Evolutionary conservation across 2,797 vertebrate genomes (phyloP).

Genomic region (Sus cebifrons): DNA sequence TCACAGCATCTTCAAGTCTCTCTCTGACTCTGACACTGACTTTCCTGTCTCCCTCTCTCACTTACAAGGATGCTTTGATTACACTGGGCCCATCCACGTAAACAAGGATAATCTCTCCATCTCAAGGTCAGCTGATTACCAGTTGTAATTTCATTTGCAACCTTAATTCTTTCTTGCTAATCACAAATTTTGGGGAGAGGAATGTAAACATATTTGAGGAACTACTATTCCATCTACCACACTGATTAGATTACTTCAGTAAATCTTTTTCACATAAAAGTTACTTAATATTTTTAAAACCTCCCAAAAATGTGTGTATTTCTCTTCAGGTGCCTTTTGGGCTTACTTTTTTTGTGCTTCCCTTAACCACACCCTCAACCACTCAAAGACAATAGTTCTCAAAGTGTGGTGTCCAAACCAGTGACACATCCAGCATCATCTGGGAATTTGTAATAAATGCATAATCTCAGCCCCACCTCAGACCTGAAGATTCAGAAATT

Average conservation of each 20-base stretch:
- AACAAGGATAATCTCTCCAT: not conserved
- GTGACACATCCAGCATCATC: not conserved
- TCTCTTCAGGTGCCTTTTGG: not conserved
- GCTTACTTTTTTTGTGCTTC: not conserved
- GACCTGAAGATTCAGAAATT: conserved; percentile 8
- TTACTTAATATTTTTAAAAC: conserved; percentile 10
- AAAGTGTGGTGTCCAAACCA: not conserved
- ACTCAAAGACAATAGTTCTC: not conserved
- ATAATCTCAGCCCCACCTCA: not conserved
- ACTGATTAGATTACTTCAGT: not conserved
- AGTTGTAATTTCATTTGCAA: conserved; percentile 9
- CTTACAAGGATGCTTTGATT: not conserved
- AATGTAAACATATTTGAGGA: not conserved
- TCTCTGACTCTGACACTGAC: not conserved
- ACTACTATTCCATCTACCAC: not conserved
- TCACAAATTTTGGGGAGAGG: not conserved
- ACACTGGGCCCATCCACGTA: not conserved
- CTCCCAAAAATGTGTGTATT: not conserved
- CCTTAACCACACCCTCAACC: not conserved
- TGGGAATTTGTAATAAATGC: not conserved
- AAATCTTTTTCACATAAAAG: not conserved
- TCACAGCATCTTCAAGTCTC: not conserved
- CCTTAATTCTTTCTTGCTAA: not conserved
- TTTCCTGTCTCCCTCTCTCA: not conserved
- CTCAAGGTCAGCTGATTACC: not conserved